Conservation (phyloP, 2,888 invertebrate genomes). For the Suillia variegata region DNA sequence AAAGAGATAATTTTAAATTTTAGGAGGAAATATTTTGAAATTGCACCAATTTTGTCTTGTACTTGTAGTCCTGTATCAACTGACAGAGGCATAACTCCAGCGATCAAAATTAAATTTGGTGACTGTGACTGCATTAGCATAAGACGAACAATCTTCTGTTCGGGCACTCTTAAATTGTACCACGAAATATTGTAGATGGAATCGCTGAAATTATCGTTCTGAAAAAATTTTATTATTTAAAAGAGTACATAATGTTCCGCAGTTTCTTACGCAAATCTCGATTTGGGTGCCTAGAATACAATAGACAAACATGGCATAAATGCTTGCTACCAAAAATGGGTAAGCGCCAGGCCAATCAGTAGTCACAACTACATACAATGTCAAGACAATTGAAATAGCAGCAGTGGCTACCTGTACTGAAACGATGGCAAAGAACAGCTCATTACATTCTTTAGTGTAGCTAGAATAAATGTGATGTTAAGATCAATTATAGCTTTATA, state of each 20-base stretch:
- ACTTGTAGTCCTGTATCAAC: slow-evolving; percentile 37
- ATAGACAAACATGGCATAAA: slow-evolving; percentile 38
- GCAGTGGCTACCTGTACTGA: slow-evolving; percentile 32
- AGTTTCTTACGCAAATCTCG: slow-evolving; percentile 34
- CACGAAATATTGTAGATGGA: slow-evolving; percentile 39
- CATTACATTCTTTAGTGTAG: slow-evolving; percentile 32
- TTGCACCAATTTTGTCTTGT: neutral
- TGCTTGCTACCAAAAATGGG: slow-evolving; percentile 28
- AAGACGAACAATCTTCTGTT: slow-evolving; percentile 31
- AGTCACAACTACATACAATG: slow-evolving; percentile 33
- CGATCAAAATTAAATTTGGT: slow-evolving; percentile 22
- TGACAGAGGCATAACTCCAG: slow-evolving; percentile 31
- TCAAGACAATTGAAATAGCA: slow-evolving; percentile 34
- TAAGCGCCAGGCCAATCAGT: slow-evolving; percentile 39
- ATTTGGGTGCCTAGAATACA: slow-evolving; percentile 41
- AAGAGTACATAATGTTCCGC: neutral
- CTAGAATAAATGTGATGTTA: slow-evolving; percentile 25
- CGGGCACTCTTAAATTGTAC: slow-evolving; percentile 25
- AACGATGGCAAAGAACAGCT: slow-evolving; percentile 23
- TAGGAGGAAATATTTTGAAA: too few species aligned
- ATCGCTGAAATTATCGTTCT: slow-evolving; percentile 33
- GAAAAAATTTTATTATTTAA: neutral
- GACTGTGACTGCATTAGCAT: slow-evolving; percentile 34
- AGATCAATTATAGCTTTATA: neutral
- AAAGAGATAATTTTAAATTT: slow-evolving; percentile 9